These are phyloP conservation scores for Pseudopleuronectes americanus DNA, from an alignment of 2,797 vertebrate genomes.

Conservation along the genomic window DNA sequence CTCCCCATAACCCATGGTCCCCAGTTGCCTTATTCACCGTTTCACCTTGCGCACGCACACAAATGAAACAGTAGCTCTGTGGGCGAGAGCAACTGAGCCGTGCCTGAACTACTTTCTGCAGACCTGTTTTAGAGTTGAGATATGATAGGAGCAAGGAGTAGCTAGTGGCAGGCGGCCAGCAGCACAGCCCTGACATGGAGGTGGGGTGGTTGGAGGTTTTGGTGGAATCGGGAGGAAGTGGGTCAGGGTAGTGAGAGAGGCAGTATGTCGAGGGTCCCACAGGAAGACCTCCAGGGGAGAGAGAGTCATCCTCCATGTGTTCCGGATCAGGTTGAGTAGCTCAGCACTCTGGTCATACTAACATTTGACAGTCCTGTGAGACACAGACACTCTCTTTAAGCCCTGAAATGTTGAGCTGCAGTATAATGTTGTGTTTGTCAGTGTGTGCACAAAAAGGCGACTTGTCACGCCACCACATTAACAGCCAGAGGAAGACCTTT, in stretches of 20 bases:
- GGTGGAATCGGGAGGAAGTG: slow-evolving; percentile 44
- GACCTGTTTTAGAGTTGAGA: slow-evolving; percentile 52
- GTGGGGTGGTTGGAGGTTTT: slow-evolving; percentile 49
- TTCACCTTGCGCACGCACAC: slow-evolving; percentile 49
- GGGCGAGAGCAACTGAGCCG: slow-evolving; percentile 57
- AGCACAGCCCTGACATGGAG: slow-evolving; percentile 24
- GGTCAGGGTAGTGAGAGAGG: slow-evolving; percentile 30
- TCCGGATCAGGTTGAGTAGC: slow-evolving; percentile 23
- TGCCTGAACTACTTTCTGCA: slow-evolving; percentile 50
- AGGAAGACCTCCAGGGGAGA: slow-evolving; percentile 31
- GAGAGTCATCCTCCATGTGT: slow-evolving; percentile 35
- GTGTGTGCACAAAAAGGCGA: too few relatives aligned
- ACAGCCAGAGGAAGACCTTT: neutral
- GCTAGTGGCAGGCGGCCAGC: slow-evolving; percentile 44
- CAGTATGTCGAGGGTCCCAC: slow-evolving; percentile 37
- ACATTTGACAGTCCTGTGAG: slow-evolving; percentile 15
- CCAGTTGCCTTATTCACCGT: slow-evolving; percentile 55
- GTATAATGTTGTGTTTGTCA: neutral
- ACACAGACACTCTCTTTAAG: neutral
- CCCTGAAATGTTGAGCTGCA: slow-evolving; percentile 10
- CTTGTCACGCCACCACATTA: too few relatives aligned
- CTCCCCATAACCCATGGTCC: slow-evolving; percentile 67
- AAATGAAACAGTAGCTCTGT: slow-evolving; percentile 57
- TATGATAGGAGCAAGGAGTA: slow-evolving; percentile 32
- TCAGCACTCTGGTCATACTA: slow-evolving; percentile 4